These are phyloP conservation scores for Myzus persicae DNA, from an alignment of 1,140 invertebrate species.

Conservation along the genomic window DNA sequence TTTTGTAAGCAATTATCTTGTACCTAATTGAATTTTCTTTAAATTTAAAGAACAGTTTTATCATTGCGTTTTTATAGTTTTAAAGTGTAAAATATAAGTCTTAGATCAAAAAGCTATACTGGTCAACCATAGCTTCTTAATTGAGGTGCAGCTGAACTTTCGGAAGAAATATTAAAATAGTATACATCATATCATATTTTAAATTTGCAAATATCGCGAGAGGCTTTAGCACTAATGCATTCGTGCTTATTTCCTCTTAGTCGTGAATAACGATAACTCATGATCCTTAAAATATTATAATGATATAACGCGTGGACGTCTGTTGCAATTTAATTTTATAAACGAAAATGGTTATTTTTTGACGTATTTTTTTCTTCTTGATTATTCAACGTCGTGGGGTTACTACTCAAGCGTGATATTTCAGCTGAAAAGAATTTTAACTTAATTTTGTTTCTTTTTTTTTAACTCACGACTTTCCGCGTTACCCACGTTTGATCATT, in stretches of 20 bases:
- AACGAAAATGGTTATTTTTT: not conserved
- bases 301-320: not conserved
- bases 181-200: not conserved
- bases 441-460: not conserved
- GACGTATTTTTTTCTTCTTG: not conserved
- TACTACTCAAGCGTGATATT: not conserved
- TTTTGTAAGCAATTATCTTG: too few species aligned
- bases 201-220: not conserved
- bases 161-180: too few species aligned
- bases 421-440: not conserved
- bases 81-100: too few species aligned
- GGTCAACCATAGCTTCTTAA: too few species aligned
- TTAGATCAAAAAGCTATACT: too few species aligned
- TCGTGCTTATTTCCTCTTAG: not conserved
- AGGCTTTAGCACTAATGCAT: not conserved
- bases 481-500: not conserved
- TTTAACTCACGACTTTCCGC: not conserved
- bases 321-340: not conserved
- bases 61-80: too few species aligned
- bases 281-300: not conserved
- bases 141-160: too few species aligned
- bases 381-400: not conserved
- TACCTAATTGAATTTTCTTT: too few species aligned
- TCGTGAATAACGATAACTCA: not conserved
- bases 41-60: too few species aligned